Conservation (phyloP, 92 coral and sea anemone species). For the Zoanthus sociatus region DNA sequence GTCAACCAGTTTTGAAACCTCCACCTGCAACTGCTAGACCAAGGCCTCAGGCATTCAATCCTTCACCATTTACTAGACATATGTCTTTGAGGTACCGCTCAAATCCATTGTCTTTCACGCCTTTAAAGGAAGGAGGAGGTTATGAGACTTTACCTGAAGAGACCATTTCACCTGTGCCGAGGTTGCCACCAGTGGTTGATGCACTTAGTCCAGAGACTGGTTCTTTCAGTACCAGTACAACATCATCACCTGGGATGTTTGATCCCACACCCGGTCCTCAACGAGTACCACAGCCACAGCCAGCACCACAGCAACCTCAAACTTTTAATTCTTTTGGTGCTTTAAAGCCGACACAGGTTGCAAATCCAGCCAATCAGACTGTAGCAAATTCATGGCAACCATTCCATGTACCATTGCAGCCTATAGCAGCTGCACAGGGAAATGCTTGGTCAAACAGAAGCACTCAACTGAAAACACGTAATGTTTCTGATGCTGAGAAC, state of each 20-base stretch:
- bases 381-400: slow-evolving; percentile 63
- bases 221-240: slow-evolving; percentile 29
- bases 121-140: slow-evolving; percentile 79
- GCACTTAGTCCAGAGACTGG: slow-evolving; percentile 61
- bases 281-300: slow-evolving; percentile 10
- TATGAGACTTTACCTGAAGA: slow-evolving; percentile 93
- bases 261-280: slow-evolving; percentile 41
- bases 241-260: background rate
- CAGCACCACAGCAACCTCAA: slow-evolving; percentile 24
- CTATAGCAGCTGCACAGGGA: slow-evolving; percentile 36
- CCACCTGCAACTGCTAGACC: slow-evolving; percentile 89
- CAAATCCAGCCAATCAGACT: slow-evolving; percentile 53
- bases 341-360: slow-evolving; percentile 34
- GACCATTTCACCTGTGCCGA: slow-evolving; percentile 71
- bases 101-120: slow-evolving; percentile 90
- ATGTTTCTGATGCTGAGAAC: slow-evolving; percentile 80
- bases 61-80: slow-evolving; percentile 98
- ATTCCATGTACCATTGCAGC: slow-evolving; percentile 48
- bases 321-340: slow-evolving; percentile 50
- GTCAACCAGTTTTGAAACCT: slow-evolving; percentile 84
- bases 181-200: slow-evolving; percentile 84
- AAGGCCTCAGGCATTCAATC: slow-evolving; percentile 91
- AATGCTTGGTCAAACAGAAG: slow-evolving; percentile 50
- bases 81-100: slow-evolving; percentile 96
- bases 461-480: slow-evolving; percentile 37